Evolutionary conservation across 2,113 vertebrate species (phyloP), one percentile per base, ranked within the genome.

Genomic region (Odobenus rosmarus): DNA sequence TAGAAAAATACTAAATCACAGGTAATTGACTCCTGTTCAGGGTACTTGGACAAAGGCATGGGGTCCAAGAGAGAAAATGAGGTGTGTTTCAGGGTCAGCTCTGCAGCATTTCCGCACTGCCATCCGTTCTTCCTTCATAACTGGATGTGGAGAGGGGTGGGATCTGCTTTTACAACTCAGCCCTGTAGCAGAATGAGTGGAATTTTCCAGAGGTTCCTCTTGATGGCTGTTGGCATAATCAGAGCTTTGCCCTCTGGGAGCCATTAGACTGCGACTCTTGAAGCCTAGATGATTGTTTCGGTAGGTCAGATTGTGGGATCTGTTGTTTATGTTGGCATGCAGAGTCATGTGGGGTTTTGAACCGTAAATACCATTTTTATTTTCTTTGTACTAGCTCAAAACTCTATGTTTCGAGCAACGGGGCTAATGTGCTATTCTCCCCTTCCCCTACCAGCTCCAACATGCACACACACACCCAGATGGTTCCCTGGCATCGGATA

Each of bases 161-260:
- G 94, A 36, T 61, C 87, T 93, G 85, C 67, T 90, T 90, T 79
- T 92, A 93, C 64, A 88, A 62, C 84, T 96, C 84, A 96, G 92
- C 81, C 64, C 4, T 76, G 64, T 18, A 93, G 91, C 79, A 87
- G 77, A 81, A 79, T 83, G 64, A 86, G 92, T 96, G 96, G 97
- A 98, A 97, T 96, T 98, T 98, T 98, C 98, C 97, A 96, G 90
- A 92, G 55, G 76, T 69, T 96, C 80, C 61, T 94, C 85, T 82
- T 46, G 42, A 76, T 61, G 90, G 62, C 71, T 90, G 10, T 90
- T 97, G 95, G 93, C 96, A 67, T 61, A 55, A 33, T 53, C 92
- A 39, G 71, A 93, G 84, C 57, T 81, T 81, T 74, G 93, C 81
- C 96, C 72, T 88, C 90, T 85, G 96, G 95, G 96, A 97, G 81